Evolutionary conservation across 1,140 invertebrate species (phyloP), one percentile per base, ranked within the genome.

Genomic region (Drosophila seguyi): DNA sequence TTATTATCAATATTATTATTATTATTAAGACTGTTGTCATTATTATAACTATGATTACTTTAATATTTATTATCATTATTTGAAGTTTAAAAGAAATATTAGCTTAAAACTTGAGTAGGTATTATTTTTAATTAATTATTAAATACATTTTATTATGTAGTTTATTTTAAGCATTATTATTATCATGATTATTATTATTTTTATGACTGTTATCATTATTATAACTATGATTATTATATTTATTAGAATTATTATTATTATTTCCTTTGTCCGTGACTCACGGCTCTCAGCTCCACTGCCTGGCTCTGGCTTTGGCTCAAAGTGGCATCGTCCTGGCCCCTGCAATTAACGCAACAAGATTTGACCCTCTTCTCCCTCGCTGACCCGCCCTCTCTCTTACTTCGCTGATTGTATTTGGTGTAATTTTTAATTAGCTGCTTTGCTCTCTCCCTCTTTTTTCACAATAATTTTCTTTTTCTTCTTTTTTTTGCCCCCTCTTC

Each of bases 391-490:
- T 25, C 41, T n/a, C 27, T 63, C 45, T 42, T 25, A 31, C 14
- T 38, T 34, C n/a, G 38, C 11, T 48, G 72, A 62, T 74, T 74
- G 58, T 63, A 55, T 56, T 75, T 63, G 42, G 39, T 52, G 47
- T 74, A 53, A 74, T 74, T 74, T 72, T 74, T 74, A 74, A 74
- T 74, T 74, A 74, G 56, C 56, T 68, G 58, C 65, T 50, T 63
- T 62, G 20, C 27, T 31, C 29, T 10, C 29, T 13, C 29, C 18
- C 18, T 8, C 6, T 7, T 18, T 22, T 18, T 20, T 27, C 16
- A 36, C 31, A 22, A 53, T 52, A 52, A 34, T 52, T 53, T 34
- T 20, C 18, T 36, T 52, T 53, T 34, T 18, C 14, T 36, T 22
- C 6, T 16, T 10, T 52, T 53, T 52, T 31, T 20, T 31, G 13